Evolutionary conservation across 2,888 invertebrate species (phyloP).

Genomic region (Drosophila austrosaltans): DNA sequence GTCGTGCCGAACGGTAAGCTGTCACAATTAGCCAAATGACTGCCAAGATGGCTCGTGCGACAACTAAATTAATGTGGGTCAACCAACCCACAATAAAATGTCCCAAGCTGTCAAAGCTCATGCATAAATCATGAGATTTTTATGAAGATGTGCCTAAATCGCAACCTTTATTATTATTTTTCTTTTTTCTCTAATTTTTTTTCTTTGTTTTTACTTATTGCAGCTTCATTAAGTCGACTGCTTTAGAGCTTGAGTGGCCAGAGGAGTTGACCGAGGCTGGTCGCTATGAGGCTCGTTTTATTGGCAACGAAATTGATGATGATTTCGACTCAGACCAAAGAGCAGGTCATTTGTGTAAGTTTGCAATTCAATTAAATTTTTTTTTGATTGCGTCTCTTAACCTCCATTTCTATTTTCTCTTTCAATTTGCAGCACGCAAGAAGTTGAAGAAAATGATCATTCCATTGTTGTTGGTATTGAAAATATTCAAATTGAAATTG

Average conservation of each 20-base stretch:
- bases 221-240: slow-evolving; percentile 91
- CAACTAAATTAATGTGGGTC: slow-evolving; percentile 59
- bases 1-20: slow-evolving; percentile 88
- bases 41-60: slow-evolving; percentile 24
- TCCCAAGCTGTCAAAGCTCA: slow-evolving; percentile 26
- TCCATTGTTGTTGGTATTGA: slow-evolving; percentile 91
- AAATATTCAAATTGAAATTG: slow-evolving; percentile 92
- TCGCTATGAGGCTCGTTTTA: slow-evolving; percentile 90
- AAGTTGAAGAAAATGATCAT: slow-evolving; percentile 92
- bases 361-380: slow-evolving; percentile 12
- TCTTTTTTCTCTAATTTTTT: neutral
- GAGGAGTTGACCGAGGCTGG: slow-evolving; percentile 90
- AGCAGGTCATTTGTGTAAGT: slow-evolving; percentile 90
- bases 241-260: slow-evolving; percentile 89
- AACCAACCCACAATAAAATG: slow-evolving; percentile 7
- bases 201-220: slow-evolving; percentile 1
- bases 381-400: neutral
- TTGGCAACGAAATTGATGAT: slow-evolving; percentile 92
- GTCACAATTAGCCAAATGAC: slow-evolving; percentile 62
- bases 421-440: slow-evolving; percentile 87
- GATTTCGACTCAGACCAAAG: slow-evolving; percentile 93
- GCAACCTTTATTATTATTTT: slow-evolving; percentile 20
- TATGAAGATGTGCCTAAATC: slow-evolving; percentile 46
- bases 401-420: neutral
- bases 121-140: slow-evolving; percentile 54